Evolutionary conservation across 1,140 invertebrate genomes (phyloP).

Genomic region (Drosophila trapezifrons): DNA sequence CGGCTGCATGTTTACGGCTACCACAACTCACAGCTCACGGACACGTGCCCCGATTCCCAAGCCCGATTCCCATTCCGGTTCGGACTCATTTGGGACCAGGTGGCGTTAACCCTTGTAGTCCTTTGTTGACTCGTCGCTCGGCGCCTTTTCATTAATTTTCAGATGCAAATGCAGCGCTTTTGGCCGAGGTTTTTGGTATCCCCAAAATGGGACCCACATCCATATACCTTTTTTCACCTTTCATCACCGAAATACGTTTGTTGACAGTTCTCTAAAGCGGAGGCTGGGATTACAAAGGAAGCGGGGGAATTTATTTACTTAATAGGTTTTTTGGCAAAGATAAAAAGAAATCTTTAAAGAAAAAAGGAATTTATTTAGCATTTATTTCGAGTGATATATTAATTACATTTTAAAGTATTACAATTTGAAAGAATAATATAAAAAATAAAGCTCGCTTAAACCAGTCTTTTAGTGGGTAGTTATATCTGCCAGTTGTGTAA

Average conservation of each 20-base stretch:
- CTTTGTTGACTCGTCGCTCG: conserved; percentile 52
- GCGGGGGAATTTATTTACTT: conserved; percentile 12
- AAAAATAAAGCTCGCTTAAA: too few species aligned
- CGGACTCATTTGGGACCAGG: conserved; percentile 27
- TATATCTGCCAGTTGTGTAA: neutral
- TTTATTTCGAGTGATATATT: too few species aligned
- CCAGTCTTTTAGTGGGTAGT: neutral
- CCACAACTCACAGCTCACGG: conserved; percentile 64
- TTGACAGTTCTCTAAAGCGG: conserved; percentile 13
- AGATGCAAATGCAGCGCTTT: conserved; percentile 44
- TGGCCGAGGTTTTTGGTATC: neutral
- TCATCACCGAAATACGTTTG: conserved; percentile 26
- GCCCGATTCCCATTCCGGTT: neutral
- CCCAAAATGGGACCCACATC: conserved; percentile 7
- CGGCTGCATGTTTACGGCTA: conserved; percentile 36
- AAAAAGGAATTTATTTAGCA: neutral
- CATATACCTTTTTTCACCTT: conserved; percentile 26
- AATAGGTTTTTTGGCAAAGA: neutral
- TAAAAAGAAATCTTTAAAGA: neutral
- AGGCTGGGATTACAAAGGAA: neutral
- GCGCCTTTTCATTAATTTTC: conserved; percentile 58
- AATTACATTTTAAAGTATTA: neutral
- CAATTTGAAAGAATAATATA: neutral
- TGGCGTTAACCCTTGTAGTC: conserved; percentile 27
- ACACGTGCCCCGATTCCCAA: conserved; percentile 26